Conservation (phyloP, 2,888 invertebrate genomes). For the Thymelicus acteon region DNA sequence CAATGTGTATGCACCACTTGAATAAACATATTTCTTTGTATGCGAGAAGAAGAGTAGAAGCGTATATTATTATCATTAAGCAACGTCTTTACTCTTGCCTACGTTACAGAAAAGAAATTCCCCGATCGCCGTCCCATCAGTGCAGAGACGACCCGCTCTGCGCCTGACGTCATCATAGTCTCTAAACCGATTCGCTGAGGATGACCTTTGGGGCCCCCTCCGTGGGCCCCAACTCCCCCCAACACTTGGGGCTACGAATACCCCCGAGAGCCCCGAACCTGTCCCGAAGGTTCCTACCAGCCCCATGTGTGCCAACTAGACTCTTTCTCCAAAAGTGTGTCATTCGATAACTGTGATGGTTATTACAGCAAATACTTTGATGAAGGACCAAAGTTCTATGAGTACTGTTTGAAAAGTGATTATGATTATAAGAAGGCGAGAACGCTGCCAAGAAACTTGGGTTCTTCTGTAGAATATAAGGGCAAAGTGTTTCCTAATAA, state of each 20-base stretch:
- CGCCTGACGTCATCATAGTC: constrained; percentile 94
- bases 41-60: too few relatives aligned
- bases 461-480: constrained; percentile 65
- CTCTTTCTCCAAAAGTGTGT: constrained; percentile 63
- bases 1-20: too few relatives aligned
- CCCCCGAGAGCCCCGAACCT: constrained; percentile 60
- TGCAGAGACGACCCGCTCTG: constrained; percentile 94
- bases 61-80: too few relatives aligned
- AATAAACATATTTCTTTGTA: too few relatives aligned
- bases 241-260: constrained; percentile 56
- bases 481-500: constrained; percentile 60
- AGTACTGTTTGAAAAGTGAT: constrained; percentile 78
- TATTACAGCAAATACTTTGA: constrained; percentile 75
- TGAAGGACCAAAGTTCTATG: constrained; percentile 71
- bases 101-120: constrained; percentile 71
- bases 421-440: constrained; percentile 68
- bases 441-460: constrained; percentile 73
- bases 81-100: not conserved
- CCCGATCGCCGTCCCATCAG: constrained; percentile 88
- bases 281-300: constrained; percentile 69
- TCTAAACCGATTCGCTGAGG: constrained; percentile 83
- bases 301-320: constrained; percentile 57
- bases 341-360: constrained; percentile 67
- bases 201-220: constrained; percentile 78
- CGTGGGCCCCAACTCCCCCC: constrained; percentile 78